Percentiles rank a stretch among this genome's conserved stretches.
Evolutionary conservation across 1,140 invertebrate genomes (phyloP).

Genomic region (Hetaerina americana): DNA sequence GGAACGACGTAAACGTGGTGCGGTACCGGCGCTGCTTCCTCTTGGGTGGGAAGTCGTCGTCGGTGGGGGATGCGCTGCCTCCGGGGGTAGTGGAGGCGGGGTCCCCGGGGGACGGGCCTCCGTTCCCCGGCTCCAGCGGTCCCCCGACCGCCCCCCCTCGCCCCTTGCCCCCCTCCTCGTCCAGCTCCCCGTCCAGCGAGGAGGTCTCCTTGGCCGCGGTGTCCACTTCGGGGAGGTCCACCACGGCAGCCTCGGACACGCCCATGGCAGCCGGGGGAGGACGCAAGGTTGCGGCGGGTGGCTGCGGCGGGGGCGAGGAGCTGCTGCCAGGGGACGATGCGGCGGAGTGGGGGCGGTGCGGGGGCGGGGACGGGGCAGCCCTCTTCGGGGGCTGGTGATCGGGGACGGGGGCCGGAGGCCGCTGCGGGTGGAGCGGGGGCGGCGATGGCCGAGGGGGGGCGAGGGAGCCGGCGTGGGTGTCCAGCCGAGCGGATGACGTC

Average conservation of each 20-base stretch:
- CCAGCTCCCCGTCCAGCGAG: neutral
- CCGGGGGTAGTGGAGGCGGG: neutral
- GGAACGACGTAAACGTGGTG: conserved; percentile 90
- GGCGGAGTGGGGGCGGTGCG: neutral
- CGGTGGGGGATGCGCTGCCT: neutral
- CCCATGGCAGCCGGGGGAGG: neutral
- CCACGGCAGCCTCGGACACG: neutral
- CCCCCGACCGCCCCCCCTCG: too few relatives aligned
- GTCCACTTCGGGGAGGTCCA: neutral
- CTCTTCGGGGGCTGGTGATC: too few relatives aligned
- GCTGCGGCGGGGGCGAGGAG: neutral
- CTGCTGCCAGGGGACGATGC: neutral
- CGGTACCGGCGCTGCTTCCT: conserved; percentile 82
- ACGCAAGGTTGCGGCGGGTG: too few relatives aligned
- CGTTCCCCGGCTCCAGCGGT: neutral
- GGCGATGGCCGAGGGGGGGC: neutral
- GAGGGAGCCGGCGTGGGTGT: neutral
- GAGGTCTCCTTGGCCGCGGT: neutral
- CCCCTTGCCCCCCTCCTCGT: neutral
- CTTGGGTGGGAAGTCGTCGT: conserved; percentile 36
- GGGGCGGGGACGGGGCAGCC: too few relatives aligned
- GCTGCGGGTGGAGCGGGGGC: neutral
- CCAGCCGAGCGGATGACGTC: neutral
- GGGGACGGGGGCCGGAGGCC: too few relatives aligned
- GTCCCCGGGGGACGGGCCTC: neutral